Evolutionary conservation across 2,888 invertebrate genomes (phyloP).

Genomic region (Endotricha flammealis): DNA sequence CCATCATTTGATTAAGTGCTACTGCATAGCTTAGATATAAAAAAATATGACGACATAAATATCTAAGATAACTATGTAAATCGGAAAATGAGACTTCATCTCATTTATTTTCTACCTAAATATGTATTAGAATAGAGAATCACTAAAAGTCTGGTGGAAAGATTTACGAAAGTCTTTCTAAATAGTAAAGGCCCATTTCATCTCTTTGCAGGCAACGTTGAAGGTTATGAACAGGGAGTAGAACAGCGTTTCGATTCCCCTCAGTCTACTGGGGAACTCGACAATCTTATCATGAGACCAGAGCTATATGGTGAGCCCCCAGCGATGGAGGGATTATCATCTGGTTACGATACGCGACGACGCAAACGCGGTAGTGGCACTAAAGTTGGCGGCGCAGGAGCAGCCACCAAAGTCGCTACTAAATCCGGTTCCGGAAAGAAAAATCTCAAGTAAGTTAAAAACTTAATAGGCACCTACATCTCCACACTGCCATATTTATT

Average conservation of each 20-base stretch:
- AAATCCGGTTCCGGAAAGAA: constrained; percentile 69
- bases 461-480: too few species aligned
- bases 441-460: constrained; percentile 57
- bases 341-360: constrained; percentile 57
- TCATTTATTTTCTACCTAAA: too few species aligned
- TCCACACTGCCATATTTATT: too few species aligned
- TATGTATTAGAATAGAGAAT: too few species aligned
- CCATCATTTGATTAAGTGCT: too few species aligned
- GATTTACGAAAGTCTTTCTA: too few species aligned
- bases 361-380: constrained; percentile 68
- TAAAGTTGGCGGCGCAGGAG: constrained; percentile 68
- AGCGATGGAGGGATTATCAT: constrained; percentile 61
- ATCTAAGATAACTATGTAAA: too few species aligned
- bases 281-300: constrained; percentile 80
- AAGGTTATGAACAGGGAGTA: constrained; percentile 60
- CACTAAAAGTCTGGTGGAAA: too few species aligned
- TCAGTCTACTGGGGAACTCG: constrained; percentile 62
- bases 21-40: too few species aligned
- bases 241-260: constrained; percentile 61
- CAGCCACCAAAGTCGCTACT: constrained; percentile 69
- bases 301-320: constrained; percentile 80
- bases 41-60: too few species aligned
- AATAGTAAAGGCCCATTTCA: not conserved
- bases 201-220: constrained; percentile 56
- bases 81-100: too few species aligned